A percentile compares a stretch with the other conserved stretches of the same genome.
These are phyloP conservation scores for Cyphomyrus discorhynchus DNA, from an alignment of 2,113 vertebrate genomes.

Conservation along the genomic window DNA sequence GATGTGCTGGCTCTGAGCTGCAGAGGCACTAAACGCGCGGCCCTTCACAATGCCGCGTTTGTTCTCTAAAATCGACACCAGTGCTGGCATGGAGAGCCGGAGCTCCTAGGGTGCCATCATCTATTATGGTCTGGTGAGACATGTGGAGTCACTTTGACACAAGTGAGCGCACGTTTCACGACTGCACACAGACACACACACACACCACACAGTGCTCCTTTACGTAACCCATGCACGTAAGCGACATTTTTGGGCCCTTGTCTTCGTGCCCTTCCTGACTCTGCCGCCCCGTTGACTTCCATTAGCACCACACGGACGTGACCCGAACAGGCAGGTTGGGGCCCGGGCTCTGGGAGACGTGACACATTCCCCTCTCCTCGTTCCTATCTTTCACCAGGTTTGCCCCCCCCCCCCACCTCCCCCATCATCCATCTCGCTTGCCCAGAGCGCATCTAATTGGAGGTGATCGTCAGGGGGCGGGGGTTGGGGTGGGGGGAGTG, in stretches of 20 bases:
- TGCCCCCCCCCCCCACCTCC: slow-evolving; percentile 39
- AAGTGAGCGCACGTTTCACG: slow-evolving; percentile 28
- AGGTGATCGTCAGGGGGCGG: slow-evolving; percentile 86
- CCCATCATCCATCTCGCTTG: slow-evolving; percentile 54
- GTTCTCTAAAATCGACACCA: slow-evolving; percentile 22
- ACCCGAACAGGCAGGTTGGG: slow-evolving; percentile 59
- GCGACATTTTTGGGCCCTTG: background rate
- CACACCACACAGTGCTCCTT: background rate
- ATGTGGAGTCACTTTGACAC: slow-evolving; percentile 48
- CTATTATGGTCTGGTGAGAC: slow-evolving; percentile 57
- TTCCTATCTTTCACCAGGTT: slow-evolving; percentile 74
- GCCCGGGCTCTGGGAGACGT: slow-evolving; percentile 54
- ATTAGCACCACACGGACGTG: slow-evolving; percentile 62
- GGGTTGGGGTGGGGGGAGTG: slow-evolving; percentile 64
- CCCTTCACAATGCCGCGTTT: slow-evolving; percentile 11
- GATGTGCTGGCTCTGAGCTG: slow-evolving; percentile 27
- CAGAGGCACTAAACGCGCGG: slow-evolving; percentile 18
- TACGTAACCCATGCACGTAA: background rate
- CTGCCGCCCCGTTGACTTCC: slow-evolving; percentile 54
- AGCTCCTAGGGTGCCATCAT: slow-evolving; percentile 25
- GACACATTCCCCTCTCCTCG: slow-evolving; percentile 65
- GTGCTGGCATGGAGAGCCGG: slow-evolving; percentile 28
- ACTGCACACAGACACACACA: background rate
- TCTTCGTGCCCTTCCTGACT: background rate
- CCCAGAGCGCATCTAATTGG: slow-evolving; percentile 98